phyloP scores from a whole-genome alignment of 37 sponge, comb jelly and placozoan genomes.

The Agelas oroides region DNA sequence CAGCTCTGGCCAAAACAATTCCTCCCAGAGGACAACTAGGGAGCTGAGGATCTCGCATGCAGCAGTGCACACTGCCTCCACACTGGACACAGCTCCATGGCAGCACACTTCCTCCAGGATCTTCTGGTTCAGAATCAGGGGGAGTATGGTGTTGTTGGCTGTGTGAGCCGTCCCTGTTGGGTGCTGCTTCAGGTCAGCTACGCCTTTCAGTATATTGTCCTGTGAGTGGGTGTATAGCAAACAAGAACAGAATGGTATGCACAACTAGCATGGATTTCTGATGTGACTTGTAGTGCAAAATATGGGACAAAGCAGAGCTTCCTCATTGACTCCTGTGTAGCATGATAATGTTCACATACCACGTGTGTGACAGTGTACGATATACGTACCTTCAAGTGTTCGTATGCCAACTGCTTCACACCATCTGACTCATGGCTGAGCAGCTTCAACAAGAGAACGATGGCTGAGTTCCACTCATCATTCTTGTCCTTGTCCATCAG shows the following conservation, averaged over 20 bases:
- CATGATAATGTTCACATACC: too few relatives aligned
- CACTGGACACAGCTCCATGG: slow-evolving; percentile 10
- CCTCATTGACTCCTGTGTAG: too few relatives aligned
- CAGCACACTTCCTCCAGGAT: slow-evolving; percentile 5
- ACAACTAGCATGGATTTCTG: too few relatives aligned
- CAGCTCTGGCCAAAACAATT: slow-evolving; percentile 12
- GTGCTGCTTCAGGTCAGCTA: neutral
- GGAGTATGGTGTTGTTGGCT: neutral
- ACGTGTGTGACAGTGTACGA: too few relatives aligned
- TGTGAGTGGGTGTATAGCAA: too few relatives aligned
- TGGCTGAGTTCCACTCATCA: slow-evolving; percentile 8
- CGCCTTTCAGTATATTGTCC: too few relatives aligned
- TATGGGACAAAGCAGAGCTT: too few relatives aligned
- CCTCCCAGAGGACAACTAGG: slow-evolving; percentile 1
- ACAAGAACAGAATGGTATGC: too few relatives aligned
- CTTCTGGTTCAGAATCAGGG: neutral
- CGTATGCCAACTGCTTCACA: slow-evolving; percentile 9
- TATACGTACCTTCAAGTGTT: slow-evolving; percentile 21
- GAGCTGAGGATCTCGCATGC: neutral
- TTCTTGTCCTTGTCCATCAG: too few relatives aligned
- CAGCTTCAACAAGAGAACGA: slow-evolving; percentile 10
- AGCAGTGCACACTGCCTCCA: neutral
- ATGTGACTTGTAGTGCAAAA: too few relatives aligned
- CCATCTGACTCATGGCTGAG: slow-evolving; percentile 16
- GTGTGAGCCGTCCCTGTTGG: neutral